These are phyloP conservation scores for Sebastes elongatus DNA, from an alignment of 2,797 vertebrate species.

Conservation along the genomic window DNA sequence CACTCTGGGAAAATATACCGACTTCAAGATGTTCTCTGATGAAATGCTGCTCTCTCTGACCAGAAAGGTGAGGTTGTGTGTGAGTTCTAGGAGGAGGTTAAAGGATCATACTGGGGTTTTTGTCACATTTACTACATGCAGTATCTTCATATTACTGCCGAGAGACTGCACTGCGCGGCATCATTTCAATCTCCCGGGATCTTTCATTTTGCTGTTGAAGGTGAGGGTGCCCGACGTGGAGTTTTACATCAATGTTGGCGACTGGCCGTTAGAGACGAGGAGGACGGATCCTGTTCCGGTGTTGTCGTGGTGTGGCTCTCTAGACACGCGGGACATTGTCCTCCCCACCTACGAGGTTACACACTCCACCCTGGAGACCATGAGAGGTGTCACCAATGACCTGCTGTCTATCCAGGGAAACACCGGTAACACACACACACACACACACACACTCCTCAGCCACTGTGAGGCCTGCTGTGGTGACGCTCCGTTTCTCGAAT, in stretches of 20 bases:
- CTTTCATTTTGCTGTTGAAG: slow-evolving; percentile 64
- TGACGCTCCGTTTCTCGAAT: too few relatives aligned
- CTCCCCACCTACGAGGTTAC: slow-evolving; percentile 94
- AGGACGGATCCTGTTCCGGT: slow-evolving; percentile 83
- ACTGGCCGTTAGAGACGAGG: slow-evolving; percentile 91
- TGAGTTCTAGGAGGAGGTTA: not conserved
- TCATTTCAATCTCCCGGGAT: not conserved
- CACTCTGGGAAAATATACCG: slow-evolving; percentile 91
- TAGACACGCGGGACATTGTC: slow-evolving; percentile 89
- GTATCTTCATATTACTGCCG: not conserved
- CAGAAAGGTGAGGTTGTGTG: slow-evolving; percentile 86
- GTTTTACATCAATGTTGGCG: slow-evolving; percentile 94
- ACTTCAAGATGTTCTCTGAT: slow-evolving; percentile 98
- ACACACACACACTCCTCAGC: not conserved
- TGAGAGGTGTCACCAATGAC: slow-evolving; percentile 94
- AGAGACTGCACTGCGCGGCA: not conserved
- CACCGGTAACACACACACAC: slow-evolving; percentile 82
- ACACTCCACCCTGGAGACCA: slow-evolving; percentile 91
- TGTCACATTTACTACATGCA: not conserved
- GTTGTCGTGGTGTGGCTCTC: slow-evolving; percentile 94
- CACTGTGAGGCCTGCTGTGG: not conserved
- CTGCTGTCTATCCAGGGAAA: slow-evolving; percentile 94
- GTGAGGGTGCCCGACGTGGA: slow-evolving; percentile 90
- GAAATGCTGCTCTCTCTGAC: slow-evolving; percentile 91
- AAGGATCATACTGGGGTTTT: not conserved